A percentile compares a stretch with the other conserved stretches of the same genome.
Evolutionary conservation across 1,140 invertebrate genomes (phyloP).

Genomic region (Dreissena polymorpha): DNA sequence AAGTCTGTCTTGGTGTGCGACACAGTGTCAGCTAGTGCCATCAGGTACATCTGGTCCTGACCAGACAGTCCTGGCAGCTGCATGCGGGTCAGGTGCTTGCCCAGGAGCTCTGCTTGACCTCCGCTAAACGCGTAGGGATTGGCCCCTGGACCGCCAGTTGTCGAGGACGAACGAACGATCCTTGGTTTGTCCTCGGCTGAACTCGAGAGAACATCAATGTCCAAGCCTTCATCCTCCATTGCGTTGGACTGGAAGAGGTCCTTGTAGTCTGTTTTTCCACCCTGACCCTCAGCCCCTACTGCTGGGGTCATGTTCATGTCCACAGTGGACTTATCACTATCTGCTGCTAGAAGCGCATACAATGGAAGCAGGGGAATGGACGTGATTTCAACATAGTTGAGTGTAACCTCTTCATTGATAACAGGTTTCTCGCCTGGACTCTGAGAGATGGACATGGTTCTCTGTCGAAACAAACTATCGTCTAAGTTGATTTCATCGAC

Average conservation of each 20-base stretch:
- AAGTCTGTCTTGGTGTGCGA: constrained; percentile 82
- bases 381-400: constrained; percentile 97
- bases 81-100: constrained; percentile 95
- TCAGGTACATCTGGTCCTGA: constrained; percentile 99
- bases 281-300: constrained; percentile 6
- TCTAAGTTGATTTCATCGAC: constrained; percentile 63
- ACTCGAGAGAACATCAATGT: constrained; percentile 78
- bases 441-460: constrained; percentile 59
- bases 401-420: constrained; percentile 87
- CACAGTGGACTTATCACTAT: constrained; percentile 85
- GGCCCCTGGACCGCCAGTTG: constrained; percentile 27
- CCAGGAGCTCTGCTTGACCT: constrained; percentile 83
- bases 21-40: constrained; percentile 98
- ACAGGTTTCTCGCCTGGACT: constrained; percentile 77
- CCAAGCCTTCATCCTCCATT: constrained; percentile 77
- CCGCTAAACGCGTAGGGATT: constrained; percentile 77
- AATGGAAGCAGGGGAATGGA: constrained; percentile 97
- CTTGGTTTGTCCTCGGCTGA: constrained; percentile 63
- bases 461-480: constrained; percentile 51
- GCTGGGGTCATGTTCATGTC: constrained; percentile 57
- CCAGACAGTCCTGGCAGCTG: constrained; percentile 98
- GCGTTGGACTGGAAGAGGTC: constrained; percentile 86
- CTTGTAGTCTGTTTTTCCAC: constrained; percentile 87
- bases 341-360: constrained; percentile 96
- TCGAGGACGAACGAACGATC: constrained; percentile 30